Base-by-base conservation (phyloP, 2,888 invertebrate genomes). In the Andrena fulva region DNA sequence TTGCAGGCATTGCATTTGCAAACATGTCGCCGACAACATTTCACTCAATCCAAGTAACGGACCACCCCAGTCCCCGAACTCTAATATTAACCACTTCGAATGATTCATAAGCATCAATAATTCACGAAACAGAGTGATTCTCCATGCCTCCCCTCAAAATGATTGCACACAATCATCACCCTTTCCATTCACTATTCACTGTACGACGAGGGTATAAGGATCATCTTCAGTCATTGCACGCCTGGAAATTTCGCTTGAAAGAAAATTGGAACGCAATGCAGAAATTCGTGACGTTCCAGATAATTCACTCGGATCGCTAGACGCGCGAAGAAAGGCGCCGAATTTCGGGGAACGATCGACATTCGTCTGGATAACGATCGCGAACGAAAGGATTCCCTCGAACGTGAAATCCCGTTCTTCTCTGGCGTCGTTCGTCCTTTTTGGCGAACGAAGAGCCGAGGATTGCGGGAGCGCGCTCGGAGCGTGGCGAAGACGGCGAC, bases 351-450 rank as follows among this genome's bases (percentile, higher is more conserved):
- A 56, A 48, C 54, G 80, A 27, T 27, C 20, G 52, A 73, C 50
- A 72, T 78, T 82, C 64, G 63, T 35, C 67, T 70, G 75, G 63
- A 76, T 74, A 82, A 71, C 62, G 76, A 85, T 63, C 69, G 68
- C 27, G 35, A 59, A 29, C 83, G 75, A 86, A 87, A 87, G 80
- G 84, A 84, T 85, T 87, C 67, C 52, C 50, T 84, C 73, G 68
- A 54, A 77, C 77, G 84, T 84, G 20, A 89, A 88, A 89, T 81
- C 73, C 68, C 69, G 63, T 75, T 75, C 27, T 31, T 31, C 16
- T 42, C 42, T 42, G 42, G 10, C 24, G 7, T 31, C 12, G 24
- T 10, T 8, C 67, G 33, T 82, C 69, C 59, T 85, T 87, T 76
- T 70, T 24, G 29, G 12, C 2, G 48, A 56, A 33, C 0, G 33